These are phyloP conservation scores for Podargus strigoides DNA, from an alignment of 2,797 vertebrate genomes.

Conservation along the genomic window DNA sequence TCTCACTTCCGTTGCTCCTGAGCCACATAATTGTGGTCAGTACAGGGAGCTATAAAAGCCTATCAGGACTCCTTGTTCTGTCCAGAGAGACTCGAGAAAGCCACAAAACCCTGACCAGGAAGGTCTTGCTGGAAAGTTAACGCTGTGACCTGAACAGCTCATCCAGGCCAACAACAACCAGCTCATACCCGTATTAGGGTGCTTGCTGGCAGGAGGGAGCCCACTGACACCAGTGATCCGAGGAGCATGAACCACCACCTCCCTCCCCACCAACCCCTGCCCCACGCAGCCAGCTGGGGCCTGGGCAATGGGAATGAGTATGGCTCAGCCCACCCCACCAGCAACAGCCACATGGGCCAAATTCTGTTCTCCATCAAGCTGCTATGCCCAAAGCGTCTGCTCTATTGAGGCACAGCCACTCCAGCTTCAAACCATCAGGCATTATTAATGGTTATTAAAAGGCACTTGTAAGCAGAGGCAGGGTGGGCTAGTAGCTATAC, in stretches of 20 bases:
- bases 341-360: neutral
- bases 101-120: neutral
- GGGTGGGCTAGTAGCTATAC: neutral
- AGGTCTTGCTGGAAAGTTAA: neutral
- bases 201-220: neutral
- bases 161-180: neutral
- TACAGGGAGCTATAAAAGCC: neutral
- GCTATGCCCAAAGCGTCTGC: neutral
- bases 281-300: neutral
- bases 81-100: neutral
- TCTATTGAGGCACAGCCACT: neutral
- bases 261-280: neutral
- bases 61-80: neutral
- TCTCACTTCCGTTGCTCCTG: neutral
- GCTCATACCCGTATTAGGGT: rapidly evolving
- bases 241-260: neutral
- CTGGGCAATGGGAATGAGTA: rapidly evolving
- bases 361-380: neutral
- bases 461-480: neutral
- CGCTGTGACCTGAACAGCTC: neutral
- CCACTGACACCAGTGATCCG: neutral
- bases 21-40: neutral
- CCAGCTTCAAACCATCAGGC: neutral
- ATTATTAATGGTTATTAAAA: neutral
- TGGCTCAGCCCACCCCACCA: neutral